Evolutionary conservation across 2,113 vertebrate genomes (phyloP).

Genomic region (Mus pahari): DNA sequence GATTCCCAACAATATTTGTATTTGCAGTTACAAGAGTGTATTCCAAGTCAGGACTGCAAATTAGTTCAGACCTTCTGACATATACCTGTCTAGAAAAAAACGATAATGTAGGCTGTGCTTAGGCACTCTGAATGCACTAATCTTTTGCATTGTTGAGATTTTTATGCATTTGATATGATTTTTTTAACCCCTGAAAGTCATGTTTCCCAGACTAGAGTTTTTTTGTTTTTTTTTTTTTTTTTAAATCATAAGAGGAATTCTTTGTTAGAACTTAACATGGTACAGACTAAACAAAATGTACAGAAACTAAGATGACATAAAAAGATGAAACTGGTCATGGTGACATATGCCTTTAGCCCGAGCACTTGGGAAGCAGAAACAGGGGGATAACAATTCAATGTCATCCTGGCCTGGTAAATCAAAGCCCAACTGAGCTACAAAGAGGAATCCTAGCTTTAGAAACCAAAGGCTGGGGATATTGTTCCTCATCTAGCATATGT

Average conservation of each 20-base stretch:
- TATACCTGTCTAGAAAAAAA: slow-evolving; percentile 39
- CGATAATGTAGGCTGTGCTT: neutral
- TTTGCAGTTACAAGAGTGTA: slow-evolving; percentile 32
- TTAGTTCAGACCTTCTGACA: slow-evolving; percentile 41
- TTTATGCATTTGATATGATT: slow-evolving; percentile 15
- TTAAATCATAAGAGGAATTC: slow-evolving; percentile 1
- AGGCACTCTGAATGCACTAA: neutral
- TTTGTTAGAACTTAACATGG: neutral
- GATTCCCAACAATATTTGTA: neutral
- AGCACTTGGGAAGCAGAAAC: neutral
- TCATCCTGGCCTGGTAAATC: neutral
- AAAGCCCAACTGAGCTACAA: neutral
- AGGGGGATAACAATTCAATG: neutral
- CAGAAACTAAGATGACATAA: neutral
- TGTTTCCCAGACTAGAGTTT: neutral
- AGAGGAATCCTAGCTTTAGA: neutral
- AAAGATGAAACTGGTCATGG: neutral
- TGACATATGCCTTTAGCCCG: neutral
- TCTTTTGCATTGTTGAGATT: slow-evolving; percentile 14
- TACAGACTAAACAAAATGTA: neutral
- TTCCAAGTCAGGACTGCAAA: neutral
- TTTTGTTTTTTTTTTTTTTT: neutral
- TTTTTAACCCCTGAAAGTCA: neutral
- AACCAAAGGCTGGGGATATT: neutral
- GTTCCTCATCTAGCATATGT: neutral